Evolutionary conservation across 2,888 invertebrate genomes (phyloP).

Genomic region (Charanyca ferruginea): DNA sequence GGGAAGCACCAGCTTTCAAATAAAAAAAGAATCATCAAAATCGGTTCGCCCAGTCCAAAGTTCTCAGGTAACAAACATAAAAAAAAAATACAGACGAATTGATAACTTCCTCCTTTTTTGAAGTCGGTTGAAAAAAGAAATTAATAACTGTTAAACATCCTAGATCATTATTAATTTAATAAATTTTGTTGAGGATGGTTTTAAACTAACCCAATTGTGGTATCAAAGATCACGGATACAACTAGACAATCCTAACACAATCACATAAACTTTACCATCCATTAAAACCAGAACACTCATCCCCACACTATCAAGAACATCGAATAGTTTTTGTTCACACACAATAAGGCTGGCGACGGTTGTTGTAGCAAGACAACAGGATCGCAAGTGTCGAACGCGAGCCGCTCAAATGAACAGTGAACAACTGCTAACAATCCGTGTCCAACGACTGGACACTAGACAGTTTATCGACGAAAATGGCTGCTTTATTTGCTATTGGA

Average conservation of each 20-base stretch:
- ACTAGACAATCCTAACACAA: background rate
- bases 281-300: conserved; percentile 21
- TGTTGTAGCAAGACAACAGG: conserved; percentile 64
- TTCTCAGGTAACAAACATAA: too few relatives aligned
- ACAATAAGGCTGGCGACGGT: conserved; percentile 66
- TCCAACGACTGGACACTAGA: conserved; percentile 61
- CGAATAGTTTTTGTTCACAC: conserved; percentile 54
- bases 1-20: too few relatives aligned
- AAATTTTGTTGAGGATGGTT: too few relatives aligned
- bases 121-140: too few relatives aligned
- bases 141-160: too few relatives aligned
- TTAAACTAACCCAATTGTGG: too few relatives aligned
- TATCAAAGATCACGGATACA: background rate
- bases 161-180: too few relatives aligned
- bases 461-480: conserved; percentile 56
- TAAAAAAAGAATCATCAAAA: too few relatives aligned
- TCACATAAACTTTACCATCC: background rate
- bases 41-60: too few relatives aligned
- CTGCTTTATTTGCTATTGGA: conserved; percentile 56
- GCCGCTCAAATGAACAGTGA: conserved; percentile 71
- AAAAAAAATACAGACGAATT: too few relatives aligned
- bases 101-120: too few relatives aligned
- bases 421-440: conserved; percentile 71
- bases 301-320: conserved; percentile 39
- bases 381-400: conserved; percentile 68